Conservation (phyloP, 2,888 invertebrate species). For the Barypeithes pellucidus region DNA sequence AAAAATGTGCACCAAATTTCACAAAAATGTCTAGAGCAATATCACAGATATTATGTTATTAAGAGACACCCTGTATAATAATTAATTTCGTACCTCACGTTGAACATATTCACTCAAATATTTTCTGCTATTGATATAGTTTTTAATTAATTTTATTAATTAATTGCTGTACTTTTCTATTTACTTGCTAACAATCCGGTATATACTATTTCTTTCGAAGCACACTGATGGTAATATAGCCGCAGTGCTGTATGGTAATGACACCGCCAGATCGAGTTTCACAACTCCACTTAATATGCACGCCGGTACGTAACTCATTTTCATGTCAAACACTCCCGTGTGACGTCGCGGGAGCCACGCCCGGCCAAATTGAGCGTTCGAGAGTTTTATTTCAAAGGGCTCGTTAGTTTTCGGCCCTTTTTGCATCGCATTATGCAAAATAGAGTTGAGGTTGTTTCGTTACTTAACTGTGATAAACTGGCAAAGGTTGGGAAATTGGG, state of each 20-base stretch:
- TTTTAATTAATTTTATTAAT: too few species aligned
- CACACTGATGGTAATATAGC: not conserved
- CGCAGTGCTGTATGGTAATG: conserved; percentile 19
- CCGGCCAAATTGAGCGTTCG: conserved; percentile 48
- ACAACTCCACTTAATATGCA: conserved; percentile 20
- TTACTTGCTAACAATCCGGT: too few species aligned
- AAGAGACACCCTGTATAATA: too few species aligned
- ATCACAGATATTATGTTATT: too few species aligned
- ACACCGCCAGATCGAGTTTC: conserved; percentile 14
- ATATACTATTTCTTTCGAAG: not conserved
- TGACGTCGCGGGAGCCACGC: conserved; percentile 47
- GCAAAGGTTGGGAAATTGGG: not conserved
- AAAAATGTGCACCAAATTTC: too few species aligned
- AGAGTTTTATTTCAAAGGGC: conserved; percentile 50
- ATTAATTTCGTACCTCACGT: too few species aligned
- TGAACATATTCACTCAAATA: too few species aligned
- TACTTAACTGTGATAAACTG: conserved; percentile 10
- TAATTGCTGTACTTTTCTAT: too few species aligned
- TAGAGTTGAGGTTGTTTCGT: conserved; percentile 15
- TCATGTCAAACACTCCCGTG: conserved; percentile 52
- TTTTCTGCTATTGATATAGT: too few species aligned
- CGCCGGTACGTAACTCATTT: conserved; percentile 47
- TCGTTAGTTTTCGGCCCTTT: conserved; percentile 52
- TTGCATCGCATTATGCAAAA: conserved; percentile 41
- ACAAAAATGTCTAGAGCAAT: too few species aligned